Percentiles rank a stretch among this genome's conserved stretches.
phyloP scores from a whole-genome alignment of 2,888 invertebrate genomes.

The Dastarcus helophoroides region DNA sequence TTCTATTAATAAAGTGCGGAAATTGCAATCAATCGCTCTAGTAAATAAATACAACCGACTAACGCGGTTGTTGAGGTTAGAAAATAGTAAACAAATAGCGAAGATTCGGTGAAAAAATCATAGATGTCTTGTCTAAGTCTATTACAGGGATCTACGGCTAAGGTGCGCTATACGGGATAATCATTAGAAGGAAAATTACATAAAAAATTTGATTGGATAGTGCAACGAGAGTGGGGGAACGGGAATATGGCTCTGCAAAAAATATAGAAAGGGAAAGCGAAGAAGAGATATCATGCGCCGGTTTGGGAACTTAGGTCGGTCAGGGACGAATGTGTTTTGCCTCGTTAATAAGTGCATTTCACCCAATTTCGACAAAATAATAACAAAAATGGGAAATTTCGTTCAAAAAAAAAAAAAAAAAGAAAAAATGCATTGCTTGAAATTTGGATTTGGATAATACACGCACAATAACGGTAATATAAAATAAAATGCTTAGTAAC shows the following conservation, averaged over 20 bases:
- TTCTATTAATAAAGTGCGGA: too few species aligned
- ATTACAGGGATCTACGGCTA: constrained; percentile 1
- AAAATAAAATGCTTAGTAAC: background rate
- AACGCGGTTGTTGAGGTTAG: too few species aligned
- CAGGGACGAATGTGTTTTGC: constrained; percentile 21
- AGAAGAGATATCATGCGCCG: constrained; percentile 19
- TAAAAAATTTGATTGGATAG: constrained; percentile 34
- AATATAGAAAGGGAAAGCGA: constrained; percentile 27
- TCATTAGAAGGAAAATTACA: constrained; percentile 28
- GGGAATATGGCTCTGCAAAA: constrained; percentile 28
- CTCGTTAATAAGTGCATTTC: too few species aligned
- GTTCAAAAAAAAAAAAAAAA: too few species aligned
- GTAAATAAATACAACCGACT: too few species aligned
- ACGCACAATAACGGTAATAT: background rate
- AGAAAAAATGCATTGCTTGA: background rate
- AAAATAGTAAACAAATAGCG: background rate
- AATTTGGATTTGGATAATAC: background rate
- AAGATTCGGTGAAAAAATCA: constrained; percentile 16
- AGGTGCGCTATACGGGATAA: constrained; percentile 25
- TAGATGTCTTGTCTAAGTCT: constrained; percentile 14
- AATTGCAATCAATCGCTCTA: too few species aligned
- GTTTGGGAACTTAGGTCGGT: constrained; percentile 17
- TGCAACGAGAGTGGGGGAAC: constrained; percentile 20
- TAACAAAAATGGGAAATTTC: too few species aligned
- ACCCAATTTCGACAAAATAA: too few species aligned